Evolutionary conservation across 2,888 invertebrate species (phyloP), one percentile per base, ranked within the genome.

Genomic region (Caenorhabditis plicata): DNA sequence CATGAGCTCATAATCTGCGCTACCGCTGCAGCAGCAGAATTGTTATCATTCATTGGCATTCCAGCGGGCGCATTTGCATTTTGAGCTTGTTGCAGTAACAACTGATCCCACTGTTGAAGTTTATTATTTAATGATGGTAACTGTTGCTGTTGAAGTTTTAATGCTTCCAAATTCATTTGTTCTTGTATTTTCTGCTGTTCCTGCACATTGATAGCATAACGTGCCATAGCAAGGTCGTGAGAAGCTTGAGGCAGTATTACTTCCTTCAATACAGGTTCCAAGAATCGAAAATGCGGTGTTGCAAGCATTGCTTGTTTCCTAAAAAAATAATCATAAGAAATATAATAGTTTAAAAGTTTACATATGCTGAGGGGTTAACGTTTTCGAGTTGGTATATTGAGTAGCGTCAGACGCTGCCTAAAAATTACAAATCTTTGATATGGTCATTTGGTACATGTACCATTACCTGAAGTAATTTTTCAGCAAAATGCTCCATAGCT

Each of bases 401-500:
- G 66, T 70, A 0, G 64, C 63, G 11, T 53, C 46, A 1, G 72
- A 60, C 8, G 70, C 33, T 1, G 72, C 60, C 56, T 61, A 33
- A 27, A 63, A 46, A n/a, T 26, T 3, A 23, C n/a, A 15, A 26
- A 38, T 2, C 15, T 15, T 20, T 19, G 13, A 11, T 15, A n/a
- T n/a, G 31, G 20, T 15, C 11, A 25, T 29, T 26, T 4, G 11
- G 22, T 5, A 4, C n/a, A 17, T 26, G 15, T 35, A 45, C 36
- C 44, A 26, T 56, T 15, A 68, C 65, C 48, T 68, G 63, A 15
- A 79, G 54, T 29, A 80, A 71, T 57, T 74, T 76, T 43, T 80
- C 80, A 2, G 77, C 77, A 51, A 80, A 80, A 42, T 77, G 75
- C 53, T 80, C 80, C 80, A 80, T 80, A 8, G 77, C 77, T 42